Conservation (phyloP, 2,888 invertebrate genomes). For the Athalia rosae region DNA sequence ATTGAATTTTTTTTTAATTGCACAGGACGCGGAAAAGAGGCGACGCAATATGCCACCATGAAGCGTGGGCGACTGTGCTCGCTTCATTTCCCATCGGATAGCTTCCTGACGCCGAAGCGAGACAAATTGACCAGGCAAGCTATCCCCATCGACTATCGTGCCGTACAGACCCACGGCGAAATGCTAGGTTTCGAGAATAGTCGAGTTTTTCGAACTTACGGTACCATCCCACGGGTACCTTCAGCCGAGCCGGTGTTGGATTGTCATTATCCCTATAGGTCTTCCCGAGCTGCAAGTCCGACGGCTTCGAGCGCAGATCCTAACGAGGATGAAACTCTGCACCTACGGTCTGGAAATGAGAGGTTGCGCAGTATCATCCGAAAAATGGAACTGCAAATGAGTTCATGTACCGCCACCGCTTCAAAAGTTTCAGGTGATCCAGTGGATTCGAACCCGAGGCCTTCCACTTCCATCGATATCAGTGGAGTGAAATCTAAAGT, state of each 20-base stretch:
- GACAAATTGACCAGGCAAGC: constrained; percentile 1
- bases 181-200: neutral
- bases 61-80: neutral
- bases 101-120: neutral
- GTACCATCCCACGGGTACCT: neutral
- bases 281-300: too few species aligned
- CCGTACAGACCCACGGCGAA: neutral
- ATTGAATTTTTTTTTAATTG: neutral
- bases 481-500: too few species aligned
- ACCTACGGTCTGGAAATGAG: too few species aligned
- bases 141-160: neutral
- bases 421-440: too few species aligned
- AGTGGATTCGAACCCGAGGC: too few species aligned
- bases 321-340: too few species aligned
- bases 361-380: too few species aligned
- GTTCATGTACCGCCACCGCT: too few species aligned
- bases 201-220: neutral
- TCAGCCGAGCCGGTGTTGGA: neutral
- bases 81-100: neutral
- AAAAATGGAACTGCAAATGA: too few species aligned
- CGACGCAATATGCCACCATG: neutral
- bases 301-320: too few species aligned
- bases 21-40: neutral
- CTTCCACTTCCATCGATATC: neutral
- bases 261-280: neutral